Base-by-base conservation (phyloP, 1,140 invertebrate species). In the Lanistes nyassanus region DNA sequence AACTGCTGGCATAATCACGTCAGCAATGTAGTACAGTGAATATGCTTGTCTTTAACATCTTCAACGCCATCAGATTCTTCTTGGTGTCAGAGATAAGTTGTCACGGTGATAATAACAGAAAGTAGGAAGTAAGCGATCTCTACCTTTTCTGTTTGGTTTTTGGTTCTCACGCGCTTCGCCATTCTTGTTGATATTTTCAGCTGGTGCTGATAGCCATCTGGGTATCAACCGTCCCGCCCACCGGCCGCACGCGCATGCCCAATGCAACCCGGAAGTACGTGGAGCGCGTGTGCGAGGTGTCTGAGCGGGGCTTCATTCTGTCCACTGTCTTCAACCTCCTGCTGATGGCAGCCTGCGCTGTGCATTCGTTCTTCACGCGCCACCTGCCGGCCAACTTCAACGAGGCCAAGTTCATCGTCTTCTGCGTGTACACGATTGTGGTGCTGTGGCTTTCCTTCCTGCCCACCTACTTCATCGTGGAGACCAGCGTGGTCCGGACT, bases 341-440 rank as follows among this genome's bases (percentile, higher is more conserved):
- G 39, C 91, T 98, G 31, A 95, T 97, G 80, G 89, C 96, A 13
- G 91, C 96, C 3, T 97, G 96, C 87, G 97, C 95, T 0, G 92
- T 96, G 16, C 97, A 97, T 86, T 96, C 96, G 4, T 92, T 97
- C 0, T 91, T 96, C 60, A 83, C 83, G 16, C 75, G 85, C 56
- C 79, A 79, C 53, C 77, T 84, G 19, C 85, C 85, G n/a, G 81
- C 85, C 51, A 85, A 84, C 60, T 85, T 81, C 76, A 86, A 86
- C 76, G 85, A 86, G 69, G 80, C 83, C 1, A 74, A 78, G 39
- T 82, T 81, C 69, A 83, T 83, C 23, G 69, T 70, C n/a, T 80
- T 85, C 58, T 84, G 78, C 68, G 81, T 82, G 4, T 85, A 82
- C 70, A 84, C 84, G 6, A 85, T 83, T 9, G 71, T 81, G 19